phyloP scores from a whole-genome alignment of 2,113 vertebrate genomes.

The Crotalus tigris region DNA sequence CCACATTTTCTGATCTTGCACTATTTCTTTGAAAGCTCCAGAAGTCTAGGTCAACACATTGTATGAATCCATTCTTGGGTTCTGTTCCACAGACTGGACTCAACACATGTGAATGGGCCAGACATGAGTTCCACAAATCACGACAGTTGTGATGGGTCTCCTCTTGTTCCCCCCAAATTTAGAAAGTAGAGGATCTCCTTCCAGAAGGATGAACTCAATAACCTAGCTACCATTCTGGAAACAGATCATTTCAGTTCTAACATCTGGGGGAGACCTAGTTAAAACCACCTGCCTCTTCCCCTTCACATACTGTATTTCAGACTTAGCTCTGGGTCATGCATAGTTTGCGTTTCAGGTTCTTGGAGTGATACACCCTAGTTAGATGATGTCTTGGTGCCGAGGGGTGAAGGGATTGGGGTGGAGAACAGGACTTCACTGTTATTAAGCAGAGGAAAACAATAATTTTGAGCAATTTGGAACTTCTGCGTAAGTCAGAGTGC shows the following conservation, averaged over 20 bases:
- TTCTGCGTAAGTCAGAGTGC: neutral
- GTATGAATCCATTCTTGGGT: neutral
- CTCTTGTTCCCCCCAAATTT: neutral
- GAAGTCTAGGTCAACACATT: neutral
- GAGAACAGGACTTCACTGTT: neutral
- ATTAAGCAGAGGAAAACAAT: neutral
- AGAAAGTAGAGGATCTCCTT: neutral
- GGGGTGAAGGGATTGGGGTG: neutral
- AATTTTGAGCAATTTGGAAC: neutral
- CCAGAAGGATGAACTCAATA: neutral
- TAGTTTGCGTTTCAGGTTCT: neutral
- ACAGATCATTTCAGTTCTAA: neutral
- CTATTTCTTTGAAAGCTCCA: neutral
- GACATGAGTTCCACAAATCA: neutral
- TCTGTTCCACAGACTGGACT: neutral
- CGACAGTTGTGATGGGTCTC: neutral
- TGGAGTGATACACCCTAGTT: neutral
- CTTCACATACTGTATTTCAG: neutral
- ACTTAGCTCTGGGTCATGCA: neutral
- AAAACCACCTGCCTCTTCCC: neutral
- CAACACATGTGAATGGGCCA: neutral
- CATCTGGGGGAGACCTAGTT: neutral
- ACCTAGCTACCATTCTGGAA: neutral
- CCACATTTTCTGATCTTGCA: neutral
- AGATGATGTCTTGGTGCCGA: neutral